phyloP scores from a whole-genome alignment of 2,113 vertebrate species.

The Mesitornis unicolor region DNA sequence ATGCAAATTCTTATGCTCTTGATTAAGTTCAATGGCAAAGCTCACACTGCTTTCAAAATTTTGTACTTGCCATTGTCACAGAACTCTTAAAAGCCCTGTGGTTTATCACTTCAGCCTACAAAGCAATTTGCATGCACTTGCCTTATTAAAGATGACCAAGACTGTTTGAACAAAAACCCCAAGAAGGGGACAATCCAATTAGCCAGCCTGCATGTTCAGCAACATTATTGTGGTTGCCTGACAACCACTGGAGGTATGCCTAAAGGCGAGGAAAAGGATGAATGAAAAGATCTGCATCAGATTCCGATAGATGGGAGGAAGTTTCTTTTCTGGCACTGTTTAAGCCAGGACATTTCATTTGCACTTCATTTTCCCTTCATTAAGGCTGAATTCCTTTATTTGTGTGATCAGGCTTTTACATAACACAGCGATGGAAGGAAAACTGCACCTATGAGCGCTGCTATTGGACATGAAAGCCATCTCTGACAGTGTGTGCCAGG shows the following conservation, averaged over 20 bases:
- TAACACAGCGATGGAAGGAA: not conserved
- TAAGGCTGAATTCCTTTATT: not conserved
- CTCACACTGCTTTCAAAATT: not conserved
- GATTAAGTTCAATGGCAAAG: not conserved
- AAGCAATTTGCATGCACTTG: not conserved
- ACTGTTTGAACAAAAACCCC: not conserved
- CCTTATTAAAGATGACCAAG: not conserved
- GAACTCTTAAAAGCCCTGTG: not conserved
- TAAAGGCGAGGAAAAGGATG: constrained; percentile 42
- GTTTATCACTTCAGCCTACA: not conserved
- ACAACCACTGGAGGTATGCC: constrained; percentile 60
- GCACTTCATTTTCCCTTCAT: not conserved
- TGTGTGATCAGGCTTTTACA: not conserved
- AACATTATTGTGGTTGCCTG: constrained; percentile 47
- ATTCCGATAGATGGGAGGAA: constrained; percentile 46
- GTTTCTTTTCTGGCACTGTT: constrained; percentile 7
- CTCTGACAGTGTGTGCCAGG: not conserved
- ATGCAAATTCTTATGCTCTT: not conserved
- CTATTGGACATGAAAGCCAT: not conserved
- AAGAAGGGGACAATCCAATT: constrained; percentile 41
- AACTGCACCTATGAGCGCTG: not conserved
- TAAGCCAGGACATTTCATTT: not conserved
- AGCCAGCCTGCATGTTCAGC: constrained; percentile 40
- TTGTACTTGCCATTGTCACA: not conserved
- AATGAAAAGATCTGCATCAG: constrained; percentile 55